Evolutionary conservation across 2,113 vertebrate genomes (phyloP), one percentile per base, ranked within the genome.

Genomic region (Brachyistius frenatus): DNA sequence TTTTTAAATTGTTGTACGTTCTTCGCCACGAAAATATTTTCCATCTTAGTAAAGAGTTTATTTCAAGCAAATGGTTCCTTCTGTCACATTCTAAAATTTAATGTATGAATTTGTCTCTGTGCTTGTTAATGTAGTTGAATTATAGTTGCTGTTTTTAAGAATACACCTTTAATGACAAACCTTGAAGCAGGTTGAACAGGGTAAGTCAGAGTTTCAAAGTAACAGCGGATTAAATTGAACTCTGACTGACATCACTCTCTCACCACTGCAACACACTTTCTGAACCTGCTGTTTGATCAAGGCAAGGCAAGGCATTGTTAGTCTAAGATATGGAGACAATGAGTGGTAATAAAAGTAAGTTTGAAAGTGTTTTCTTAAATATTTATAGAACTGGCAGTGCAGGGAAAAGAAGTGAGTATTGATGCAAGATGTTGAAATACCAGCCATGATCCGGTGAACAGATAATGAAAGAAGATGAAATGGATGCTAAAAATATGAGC

Each of bases 401-500:
- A 66, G 68, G 23, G 5, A 56, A 69, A 16, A 30, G 14, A 62
- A 54, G 44, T 3, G 6, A 60, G 47, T 37, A 41, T 73, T 39
- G 63, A 75, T 56, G 39, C 49, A 68, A 66, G 56, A 49, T 49
- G 54, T 78, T 75, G 31, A 73, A 79, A 81, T 58, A 49, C 46
- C 61, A 62, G 56, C 52, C 53, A 16, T 31, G 8, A 61, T 70
- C 30, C 30, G 31, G 46, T 68, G 16, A 83, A 33, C 84, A 75
- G 80, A 73, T 56, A 69, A 74, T 64, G 35, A 39, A 54, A 62
- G 53, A 73, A 60, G 55, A 81, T 79, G 33, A 85, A 88, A 80
- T 70, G 57, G 16, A 71, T 60, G 65, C 78, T 76, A 68, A 80
- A 88, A 86, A 86, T 85, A 50, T 14, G 41, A 66, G 37, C 36